Base-by-base conservation (phyloP, 2,888 invertebrate species). In the Argyresthia albistria region DNA sequence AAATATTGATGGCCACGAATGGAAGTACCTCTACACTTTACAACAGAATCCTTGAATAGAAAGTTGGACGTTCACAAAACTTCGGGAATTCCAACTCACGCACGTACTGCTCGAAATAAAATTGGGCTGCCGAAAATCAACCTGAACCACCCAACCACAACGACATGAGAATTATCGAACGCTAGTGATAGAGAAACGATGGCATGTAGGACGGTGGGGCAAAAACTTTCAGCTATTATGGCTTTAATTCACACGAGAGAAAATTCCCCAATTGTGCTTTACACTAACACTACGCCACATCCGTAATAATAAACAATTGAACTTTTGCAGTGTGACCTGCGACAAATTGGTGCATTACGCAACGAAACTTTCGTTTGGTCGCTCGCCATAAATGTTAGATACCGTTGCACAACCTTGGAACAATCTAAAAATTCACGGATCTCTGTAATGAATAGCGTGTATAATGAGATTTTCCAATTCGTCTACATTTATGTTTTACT, bases 281-380 rank as follows among this genome's bases (percentile, higher is more conserved):
- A 61, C 6, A 25, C 25, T 25, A 25, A 25, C 63, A 64, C 64
- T 55, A 53, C 59, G 60, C 59, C 62, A 64, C 67, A 66, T 65
- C 64, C 64, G 67, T 61, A 25, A 25, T 25, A 4, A 25, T 63
- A 65, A 68, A 68, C 61, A 70, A 73, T 69, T 69, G 64, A 70
- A 69, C 65, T 69, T 59, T 54, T 60, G 71, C 70, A 75, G 67
- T 71, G 63, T 73, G 68, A 73, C 61, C 68, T 55, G 60, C 25
- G 25, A 57, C 58, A 55, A 62, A 57, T 59, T 58, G 25, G 53
- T 16, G 43, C 36, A 60, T 78, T 75, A 67, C 64, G 61, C 67
- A 66, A 79, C 61, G 60, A 61, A 62, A 70, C 75, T 77, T 78
- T 80, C 76, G 25, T 25, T 25, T 6, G 25, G 25, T 25, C 25